Evolutionary conservation across 2,888 invertebrate genomes (phyloP).

Genomic region (Chrysopilus asiliformis): DNA sequence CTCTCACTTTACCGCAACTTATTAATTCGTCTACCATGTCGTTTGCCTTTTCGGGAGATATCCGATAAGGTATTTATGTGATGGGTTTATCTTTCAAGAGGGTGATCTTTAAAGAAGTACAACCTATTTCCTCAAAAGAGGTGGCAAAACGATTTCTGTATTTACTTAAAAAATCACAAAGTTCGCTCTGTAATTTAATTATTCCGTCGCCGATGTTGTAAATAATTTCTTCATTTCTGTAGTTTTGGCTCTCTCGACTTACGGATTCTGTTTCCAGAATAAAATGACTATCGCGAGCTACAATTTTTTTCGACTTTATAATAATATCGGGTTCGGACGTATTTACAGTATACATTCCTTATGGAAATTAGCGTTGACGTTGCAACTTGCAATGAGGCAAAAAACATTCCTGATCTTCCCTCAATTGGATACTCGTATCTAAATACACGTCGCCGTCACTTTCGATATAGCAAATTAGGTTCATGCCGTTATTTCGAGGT

Average conservation of each 20-base stretch:
- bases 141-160: constrained; percentile 3
- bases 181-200: too few relatives aligned
- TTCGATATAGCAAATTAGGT: too few relatives aligned
- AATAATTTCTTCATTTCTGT: too few relatives aligned
- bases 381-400: not conserved
- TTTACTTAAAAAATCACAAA: too few relatives aligned
- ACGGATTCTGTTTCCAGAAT: not conserved
- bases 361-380: not conserved
- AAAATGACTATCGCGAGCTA: not conserved
- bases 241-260: too few relatives aligned
- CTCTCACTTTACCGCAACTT: not conserved
- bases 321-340: not conserved
- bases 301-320: not conserved
- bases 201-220: too few relatives aligned
- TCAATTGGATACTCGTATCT: not conserved
- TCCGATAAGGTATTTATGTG: not conserved
- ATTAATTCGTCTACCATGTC: not conserved
- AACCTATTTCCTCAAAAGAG: not conserved
- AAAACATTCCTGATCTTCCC: not conserved
- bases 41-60: not conserved
- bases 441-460: not conserved
- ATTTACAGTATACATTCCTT: not conserved
- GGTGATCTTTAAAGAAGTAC: constrained; percentile 1
- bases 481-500: too few relatives aligned
- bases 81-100: too few relatives aligned